Evolutionary conservation across 1,140 invertebrate genomes (phyloP).

Genomic region (Physella acuta): DNA sequence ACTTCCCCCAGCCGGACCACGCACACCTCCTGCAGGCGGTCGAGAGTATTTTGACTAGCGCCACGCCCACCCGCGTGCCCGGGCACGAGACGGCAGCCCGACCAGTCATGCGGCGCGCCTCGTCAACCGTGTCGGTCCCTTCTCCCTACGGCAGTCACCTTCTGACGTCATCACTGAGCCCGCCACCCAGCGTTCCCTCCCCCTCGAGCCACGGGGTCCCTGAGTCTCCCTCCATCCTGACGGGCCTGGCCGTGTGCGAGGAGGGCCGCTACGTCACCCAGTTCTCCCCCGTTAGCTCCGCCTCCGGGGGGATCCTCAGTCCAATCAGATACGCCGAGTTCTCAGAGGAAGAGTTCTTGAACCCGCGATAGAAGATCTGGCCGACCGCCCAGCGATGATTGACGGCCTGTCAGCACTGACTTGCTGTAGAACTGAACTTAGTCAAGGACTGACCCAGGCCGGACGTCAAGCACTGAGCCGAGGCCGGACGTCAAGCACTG

Average conservation of each 20-base stretch:
- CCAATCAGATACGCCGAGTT: neutral
- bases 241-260: neutral
- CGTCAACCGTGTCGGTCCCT: conserved; percentile 10
- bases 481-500: no score
- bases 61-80: no score
- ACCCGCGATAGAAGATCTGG: no score
- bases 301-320: neutral
- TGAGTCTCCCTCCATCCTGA: conserved; percentile 9
- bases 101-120: neutral
- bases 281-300: conserved; percentile 5
- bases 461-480: no score
- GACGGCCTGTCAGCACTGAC: no score
- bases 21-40: neutral
- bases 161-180: conserved; percentile 3
- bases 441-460: no score
- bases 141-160: conserved; percentile 8
- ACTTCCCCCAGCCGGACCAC: neutral
- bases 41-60: neutral
- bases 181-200: conserved; percentile 16
- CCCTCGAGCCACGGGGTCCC: neutral
- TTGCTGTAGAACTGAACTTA: no score
- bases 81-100: neutral
- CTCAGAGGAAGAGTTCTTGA: conserved; percentile 6
- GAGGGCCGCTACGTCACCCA: neutral
- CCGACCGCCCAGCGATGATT: no score